Evolutionary conservation across 2,797 vertebrate genomes (phyloP).

Genomic region (Acanthurus tractus): DNA sequence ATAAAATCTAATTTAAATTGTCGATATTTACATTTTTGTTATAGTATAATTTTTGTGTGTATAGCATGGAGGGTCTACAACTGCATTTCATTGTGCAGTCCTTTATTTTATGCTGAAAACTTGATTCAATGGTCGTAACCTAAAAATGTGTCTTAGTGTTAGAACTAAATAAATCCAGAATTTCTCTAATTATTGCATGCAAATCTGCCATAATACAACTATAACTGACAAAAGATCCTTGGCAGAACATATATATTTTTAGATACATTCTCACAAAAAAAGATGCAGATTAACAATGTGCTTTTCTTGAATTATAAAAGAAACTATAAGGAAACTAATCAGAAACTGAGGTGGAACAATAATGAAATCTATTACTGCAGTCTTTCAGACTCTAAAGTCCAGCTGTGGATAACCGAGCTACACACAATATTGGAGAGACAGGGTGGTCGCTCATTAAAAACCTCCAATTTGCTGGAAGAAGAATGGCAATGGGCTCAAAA

Average conservation of each 20-base stretch:
- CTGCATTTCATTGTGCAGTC: neutral
- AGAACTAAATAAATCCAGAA: too few species aligned
- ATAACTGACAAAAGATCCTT: conserved; percentile 2
- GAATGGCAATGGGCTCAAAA: conserved; percentile 71
- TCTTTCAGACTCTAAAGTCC: conserved; percentile 64
- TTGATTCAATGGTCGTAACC: neutral
- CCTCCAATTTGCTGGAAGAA: conserved; percentile 73
- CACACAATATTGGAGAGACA: conserved; percentile 67
- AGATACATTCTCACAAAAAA: conserved; percentile 23
- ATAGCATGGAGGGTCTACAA: neutral
- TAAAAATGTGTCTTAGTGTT: neutral
- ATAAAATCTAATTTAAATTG: too few species aligned
- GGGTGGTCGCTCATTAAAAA: conserved; percentile 82
- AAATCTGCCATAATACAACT: neutral
- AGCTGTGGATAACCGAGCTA: conserved; percentile 67
- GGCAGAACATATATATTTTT: neutral
- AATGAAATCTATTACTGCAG: conserved; percentile 45
- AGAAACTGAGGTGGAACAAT: conserved; percentile 25
- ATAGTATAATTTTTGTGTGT: neutral
- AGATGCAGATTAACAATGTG: conserved; percentile 1
- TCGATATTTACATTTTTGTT: too few species aligned
- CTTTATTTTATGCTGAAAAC: neutral
- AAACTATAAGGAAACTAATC: conserved; percentile 26
- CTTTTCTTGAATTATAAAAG: conserved; percentile 29
- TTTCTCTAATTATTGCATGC: conserved; percentile 18